Evolutionary conservation across 2,888 invertebrate genomes (phyloP), one percentile per base, ranked within the genome.

Genomic region (Furcula furcula): DNA sequence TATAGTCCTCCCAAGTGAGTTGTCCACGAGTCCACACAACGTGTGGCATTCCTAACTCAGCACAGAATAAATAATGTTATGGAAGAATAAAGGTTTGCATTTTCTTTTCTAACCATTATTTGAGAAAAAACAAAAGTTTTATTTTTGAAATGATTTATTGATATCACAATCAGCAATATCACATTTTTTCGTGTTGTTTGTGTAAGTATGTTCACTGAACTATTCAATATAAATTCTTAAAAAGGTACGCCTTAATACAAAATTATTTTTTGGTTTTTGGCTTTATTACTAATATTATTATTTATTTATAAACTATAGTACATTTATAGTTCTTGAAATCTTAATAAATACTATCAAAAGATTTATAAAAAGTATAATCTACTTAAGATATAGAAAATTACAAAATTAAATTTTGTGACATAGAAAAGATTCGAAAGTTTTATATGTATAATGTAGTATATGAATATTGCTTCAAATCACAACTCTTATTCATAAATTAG

Each of bases 21-120:
- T n/a, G n/a, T n/a, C n/a, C n/a, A n/a, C n/a, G n/a, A n/a, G n/a
- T n/a, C n/a, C n/a, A n/a, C n/a, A n/a, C n/a, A n/a, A n/a, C n/a
- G n/a, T n/a, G n/a, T n/a, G n/a, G n/a, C n/a, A 0, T 91, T 94
- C 50, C 80, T 94, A 44, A 94, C 96, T 7, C 94, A 95, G 69
- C 94, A 95, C 52, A 91, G 94, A 68, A 83, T 95, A 49, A 89
- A 90, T 55, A 78, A 65, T 50, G 41, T 67, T 19, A 50, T 84
- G 55, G 82, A 87, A 33, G 84, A 65, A 10, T 81, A 40, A 56
- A 53, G 43, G 36, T 54, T 45, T 41, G 40, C 46, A n/a, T n/a
- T n/a, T n/a, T n/a, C n/a, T n/a, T n/a, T n/a, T n/a, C n/a, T 23
- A 23, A 23, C 12, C 1, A 12, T 3, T 12, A 9, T n/a, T 16